A percentile compares a stretch with the other conserved stretches of the same genome.
These are phyloP conservation scores for Marmota monax DNA, from an alignment of 2,113 vertebrate genomes.

Conservation along the genomic window DNA sequence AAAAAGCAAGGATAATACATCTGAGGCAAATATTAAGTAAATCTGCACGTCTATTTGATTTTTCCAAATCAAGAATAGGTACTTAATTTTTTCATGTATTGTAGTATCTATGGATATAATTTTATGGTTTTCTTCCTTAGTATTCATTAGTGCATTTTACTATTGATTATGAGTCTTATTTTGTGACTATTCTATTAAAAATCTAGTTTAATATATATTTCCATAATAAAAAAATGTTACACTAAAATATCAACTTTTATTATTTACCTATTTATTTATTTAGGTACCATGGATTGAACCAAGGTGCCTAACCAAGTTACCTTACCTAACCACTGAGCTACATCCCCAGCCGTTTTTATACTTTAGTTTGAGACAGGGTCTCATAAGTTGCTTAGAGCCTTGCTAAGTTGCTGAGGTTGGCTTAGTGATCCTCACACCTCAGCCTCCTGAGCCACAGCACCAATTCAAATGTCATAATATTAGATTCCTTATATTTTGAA, in stretches of 20 bases:
- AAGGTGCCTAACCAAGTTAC: no score
- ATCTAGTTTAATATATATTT: background rate
- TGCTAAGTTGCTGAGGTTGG: no score
- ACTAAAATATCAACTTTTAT: background rate
- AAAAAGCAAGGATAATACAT: background rate
- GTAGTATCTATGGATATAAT: background rate
- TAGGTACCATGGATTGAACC: no score
- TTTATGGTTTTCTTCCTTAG: background rate
- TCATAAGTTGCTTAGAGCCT: no score
- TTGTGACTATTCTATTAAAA: background rate
- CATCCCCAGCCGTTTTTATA: no score
- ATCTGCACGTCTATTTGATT: background rate
- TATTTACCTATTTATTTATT: no score
- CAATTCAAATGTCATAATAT: background rate
- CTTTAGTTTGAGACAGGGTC: no score
- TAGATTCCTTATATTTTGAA: background rate
- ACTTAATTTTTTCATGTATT: background rate
- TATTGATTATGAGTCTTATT: background rate
- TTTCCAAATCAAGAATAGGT: background rate
- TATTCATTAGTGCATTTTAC: background rate
- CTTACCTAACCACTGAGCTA: no score
- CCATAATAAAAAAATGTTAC: background rate
- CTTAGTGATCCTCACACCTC: no score
- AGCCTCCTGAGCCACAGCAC: no score
- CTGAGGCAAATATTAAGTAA: background rate